These are phyloP conservation scores for Sinocyclocheilus anshuiensis DNA, from an alignment of 2,113 vertebrate species.

Conservation along the genomic window DNA sequence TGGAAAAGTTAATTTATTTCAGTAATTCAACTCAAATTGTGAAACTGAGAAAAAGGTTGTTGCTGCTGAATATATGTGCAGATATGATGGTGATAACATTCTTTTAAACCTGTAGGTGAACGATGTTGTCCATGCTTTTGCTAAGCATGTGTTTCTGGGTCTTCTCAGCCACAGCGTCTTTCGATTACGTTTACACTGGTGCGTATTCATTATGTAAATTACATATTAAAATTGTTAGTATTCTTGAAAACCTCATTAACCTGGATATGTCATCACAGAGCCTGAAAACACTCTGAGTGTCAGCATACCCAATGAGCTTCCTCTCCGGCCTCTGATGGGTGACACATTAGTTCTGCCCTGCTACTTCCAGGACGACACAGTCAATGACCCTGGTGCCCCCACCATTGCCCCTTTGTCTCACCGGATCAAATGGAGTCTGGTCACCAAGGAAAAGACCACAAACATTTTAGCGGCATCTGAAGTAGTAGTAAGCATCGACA, in stretches of 20 bases:
- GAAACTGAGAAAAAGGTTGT: not conserved
- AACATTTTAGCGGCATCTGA: slow-evolving; percentile 85
- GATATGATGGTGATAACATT: slow-evolving; percentile 4
- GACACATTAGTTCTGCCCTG: slow-evolving; percentile 85
- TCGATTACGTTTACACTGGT: slow-evolving; percentile 73
- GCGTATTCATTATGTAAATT: slow-evolving; percentile 45
- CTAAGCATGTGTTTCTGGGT: slow-evolving; percentile 79
- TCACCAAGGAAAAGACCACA: slow-evolving; percentile 80
- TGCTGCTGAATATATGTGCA: not conserved
- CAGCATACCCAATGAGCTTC: slow-evolving; percentile 80
- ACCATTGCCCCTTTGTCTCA: slow-evolving; percentile 78
- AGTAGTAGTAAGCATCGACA: slow-evolving; percentile 77
- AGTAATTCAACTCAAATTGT: too few relatives aligned
- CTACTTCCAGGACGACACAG: slow-evolving; percentile 85
- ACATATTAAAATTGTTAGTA: slow-evolving; percentile 51
- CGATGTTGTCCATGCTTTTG: slow-evolving; percentile 84
- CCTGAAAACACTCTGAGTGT: slow-evolving; percentile 80
- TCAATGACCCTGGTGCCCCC: slow-evolving; percentile 82
- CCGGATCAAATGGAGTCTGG: slow-evolving; percentile 92
- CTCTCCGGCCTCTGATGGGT: slow-evolving; percentile 81
- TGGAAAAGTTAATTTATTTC: too few relatives aligned
- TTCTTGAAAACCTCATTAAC: slow-evolving; percentile 12
- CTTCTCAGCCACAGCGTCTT: slow-evolving; percentile 73
- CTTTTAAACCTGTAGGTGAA: slow-evolving; percentile 79
- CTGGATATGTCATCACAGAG: slow-evolving; percentile 58